Percentiles rank a stretch among this genome's conserved stretches.
Conservation (phyloP, 2,113 vertebrate species). For the Lophura nycthemera region DNA sequence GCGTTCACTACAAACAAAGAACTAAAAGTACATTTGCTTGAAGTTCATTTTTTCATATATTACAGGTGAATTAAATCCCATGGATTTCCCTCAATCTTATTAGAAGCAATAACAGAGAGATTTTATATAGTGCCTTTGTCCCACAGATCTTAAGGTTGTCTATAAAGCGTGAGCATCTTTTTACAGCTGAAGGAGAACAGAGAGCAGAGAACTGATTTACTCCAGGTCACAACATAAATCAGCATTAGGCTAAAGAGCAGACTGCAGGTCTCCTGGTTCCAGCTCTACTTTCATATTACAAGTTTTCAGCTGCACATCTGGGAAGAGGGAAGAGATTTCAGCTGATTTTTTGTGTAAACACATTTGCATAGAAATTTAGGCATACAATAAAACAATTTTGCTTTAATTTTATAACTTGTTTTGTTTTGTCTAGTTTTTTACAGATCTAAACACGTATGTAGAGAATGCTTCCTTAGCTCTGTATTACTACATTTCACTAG, state of each 20-base stretch:
- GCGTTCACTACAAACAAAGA: background rate
- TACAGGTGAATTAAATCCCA: background rate
- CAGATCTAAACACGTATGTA: background rate
- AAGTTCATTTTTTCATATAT: background rate
- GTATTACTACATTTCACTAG: background rate
- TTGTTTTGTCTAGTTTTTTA: background rate
- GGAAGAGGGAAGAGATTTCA: background rate
- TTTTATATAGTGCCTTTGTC: background rate
- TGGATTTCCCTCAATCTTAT: background rate
- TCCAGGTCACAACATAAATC: background rate
- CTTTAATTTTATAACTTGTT: background rate
- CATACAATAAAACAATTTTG: background rate
- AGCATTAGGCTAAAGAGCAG: background rate
- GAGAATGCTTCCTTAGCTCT: background rate
- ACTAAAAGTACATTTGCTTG: background rate
- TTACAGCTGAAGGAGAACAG: background rate
- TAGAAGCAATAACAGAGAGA: background rate
- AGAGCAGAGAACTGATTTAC: background rate
- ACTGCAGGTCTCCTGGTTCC: background rate
- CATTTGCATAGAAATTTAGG: background rate
- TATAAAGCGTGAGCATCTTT: background rate
- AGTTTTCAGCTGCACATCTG: background rate
- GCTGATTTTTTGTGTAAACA: background rate
- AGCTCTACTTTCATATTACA: background rate
- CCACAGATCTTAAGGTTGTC: background rate